Base-by-base conservation (phyloP, 2,888 invertebrate species). In the Globia sparganii region DNA sequence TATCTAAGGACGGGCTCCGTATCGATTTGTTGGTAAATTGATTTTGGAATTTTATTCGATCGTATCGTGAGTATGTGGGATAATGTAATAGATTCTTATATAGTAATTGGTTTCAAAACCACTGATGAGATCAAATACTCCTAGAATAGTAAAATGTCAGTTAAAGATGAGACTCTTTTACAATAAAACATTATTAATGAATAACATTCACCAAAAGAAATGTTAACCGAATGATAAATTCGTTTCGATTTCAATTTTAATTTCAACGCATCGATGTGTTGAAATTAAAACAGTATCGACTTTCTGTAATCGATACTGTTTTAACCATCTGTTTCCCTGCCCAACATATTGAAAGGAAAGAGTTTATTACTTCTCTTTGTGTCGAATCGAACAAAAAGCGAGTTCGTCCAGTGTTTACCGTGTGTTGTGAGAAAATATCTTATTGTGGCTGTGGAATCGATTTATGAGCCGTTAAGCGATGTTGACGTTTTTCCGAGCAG, bases 341-440 rank as follows among this genome's bases (percentile, higher is more conserved):
- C 69, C 84, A 75, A 77, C 87, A 87, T 90, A 91, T 92, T 91
- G 90, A 84, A 89, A 84, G 74, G 83, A 83, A 84, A 80, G 74
- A 84, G 85, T 90, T 90, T 90, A 90, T 90, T 91, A 87, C 88
- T 85, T 81, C 74, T 70, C 86, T 90, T 89, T 90, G 86, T 89
- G 78, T 85, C 75, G 84, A 80, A 72, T 86, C 77, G 83, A 73
- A 86, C 81, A 88, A 87, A 88, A 88, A 86, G 80, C 69, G 81
- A 67, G 64, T 64, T 73, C 59, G 72, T 64, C 66, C 71, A 81
- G 49, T 84, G 86, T 87, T 88, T 85, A 87, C 75, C 66, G 79
- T 81, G 72, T 87, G 81, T 88, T 68, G 74, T 53, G 72, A 72
- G 80, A 77, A 85, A 87, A 88, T 83, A 76, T 80, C 88, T 85